These are phyloP conservation scores for Machimus rusticus DNA, from an alignment of 2,888 invertebrate genomes.

Conservation along the genomic window DNA sequence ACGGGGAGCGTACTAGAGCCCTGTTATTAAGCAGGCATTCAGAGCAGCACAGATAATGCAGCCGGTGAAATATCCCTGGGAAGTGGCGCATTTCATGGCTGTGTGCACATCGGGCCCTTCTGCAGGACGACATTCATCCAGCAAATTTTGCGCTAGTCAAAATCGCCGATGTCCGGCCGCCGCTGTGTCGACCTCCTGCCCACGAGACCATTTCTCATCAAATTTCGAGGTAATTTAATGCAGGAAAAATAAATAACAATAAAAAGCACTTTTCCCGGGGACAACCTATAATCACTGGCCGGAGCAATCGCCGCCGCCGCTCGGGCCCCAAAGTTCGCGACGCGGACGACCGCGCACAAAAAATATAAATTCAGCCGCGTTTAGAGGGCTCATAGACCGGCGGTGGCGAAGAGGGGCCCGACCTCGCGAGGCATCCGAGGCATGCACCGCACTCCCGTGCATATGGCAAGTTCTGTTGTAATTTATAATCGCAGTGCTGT, in stretches of 20 bases:
- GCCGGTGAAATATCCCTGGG: not conserved
- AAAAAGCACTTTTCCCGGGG: not conserved
- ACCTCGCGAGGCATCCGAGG: not conserved
- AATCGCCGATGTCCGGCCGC: not conserved
- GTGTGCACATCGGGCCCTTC: not conserved
- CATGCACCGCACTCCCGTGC: not conserved
- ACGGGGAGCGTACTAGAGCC: not conserved
- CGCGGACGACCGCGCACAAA: not conserved
- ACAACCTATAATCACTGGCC: not conserved
- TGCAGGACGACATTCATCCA: not conserved
- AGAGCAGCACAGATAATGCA: not conserved
- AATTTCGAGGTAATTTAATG: not conserved
- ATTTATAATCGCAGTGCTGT: constrained; percentile 53
- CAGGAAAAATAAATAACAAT: not conserved
- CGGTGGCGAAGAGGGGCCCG: not conserved
- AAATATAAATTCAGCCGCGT: not conserved
- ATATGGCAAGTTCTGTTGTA: constrained; percentile 44
- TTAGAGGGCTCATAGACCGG: not conserved
- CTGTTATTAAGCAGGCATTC: constrained; percentile 30
- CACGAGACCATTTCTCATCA: not conserved
- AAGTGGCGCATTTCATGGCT: not conserved
- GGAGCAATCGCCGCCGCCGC: not conserved
- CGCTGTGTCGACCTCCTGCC: not conserved
- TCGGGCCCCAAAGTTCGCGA: not conserved
- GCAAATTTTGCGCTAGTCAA: not conserved